These are phyloP conservation scores for Ptyas mucosa DNA, from an alignment of 2,113 vertebrate genomes.

Conservation along the genomic window DNA sequence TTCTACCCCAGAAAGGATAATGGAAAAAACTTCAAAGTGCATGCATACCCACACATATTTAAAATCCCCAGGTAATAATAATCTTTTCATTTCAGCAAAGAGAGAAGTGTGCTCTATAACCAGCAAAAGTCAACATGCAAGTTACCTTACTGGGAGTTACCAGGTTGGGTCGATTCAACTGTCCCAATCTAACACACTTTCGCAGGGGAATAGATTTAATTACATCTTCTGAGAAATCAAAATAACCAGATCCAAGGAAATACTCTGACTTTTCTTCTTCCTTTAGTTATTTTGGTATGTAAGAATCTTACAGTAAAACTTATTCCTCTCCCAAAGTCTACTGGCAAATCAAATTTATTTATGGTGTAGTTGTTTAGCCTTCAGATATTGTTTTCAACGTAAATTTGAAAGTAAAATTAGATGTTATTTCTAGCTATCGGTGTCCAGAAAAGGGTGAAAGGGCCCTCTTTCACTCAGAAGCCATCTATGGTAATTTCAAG, in stretches of 20 bases:
- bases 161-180: neutral
- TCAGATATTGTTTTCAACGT: neutral
- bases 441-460: neutral
- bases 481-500: neutral
- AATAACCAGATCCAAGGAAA: neutral
- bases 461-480: conserved; percentile 30
- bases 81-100: neutral
- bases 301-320: neutral
- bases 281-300: neutral
- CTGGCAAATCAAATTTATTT: neutral
- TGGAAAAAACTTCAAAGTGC: neutral
- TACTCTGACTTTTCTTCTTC: neutral
- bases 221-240: neutral
- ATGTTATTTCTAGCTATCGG: neutral
- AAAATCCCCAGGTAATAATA: neutral
- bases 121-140: neutral
- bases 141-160: neutral
- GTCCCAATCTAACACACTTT: neutral
- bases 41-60: neutral
- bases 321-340: neutral
- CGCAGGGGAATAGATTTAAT: neutral
- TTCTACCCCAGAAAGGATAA: neutral
- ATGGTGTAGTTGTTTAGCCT: neutral
- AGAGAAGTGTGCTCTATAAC: neutral
- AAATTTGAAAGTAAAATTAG: neutral